Conservation (phyloP, 2,888 invertebrate species). For the Eupithecia vulgata region DNA sequence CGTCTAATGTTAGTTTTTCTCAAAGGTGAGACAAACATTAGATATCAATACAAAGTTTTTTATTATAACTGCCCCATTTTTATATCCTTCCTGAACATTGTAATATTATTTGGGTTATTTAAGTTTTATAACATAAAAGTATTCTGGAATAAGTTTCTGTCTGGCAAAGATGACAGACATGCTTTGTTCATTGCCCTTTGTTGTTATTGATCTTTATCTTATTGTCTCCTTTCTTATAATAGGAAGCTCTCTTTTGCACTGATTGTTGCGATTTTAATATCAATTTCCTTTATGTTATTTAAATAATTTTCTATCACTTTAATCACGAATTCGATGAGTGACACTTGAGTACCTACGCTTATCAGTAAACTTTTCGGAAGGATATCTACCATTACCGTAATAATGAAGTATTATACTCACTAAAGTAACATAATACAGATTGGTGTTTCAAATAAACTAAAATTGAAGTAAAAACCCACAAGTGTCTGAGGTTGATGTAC, state of each 20-base stretch:
- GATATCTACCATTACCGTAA: too few species aligned
- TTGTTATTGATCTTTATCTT: background rate
- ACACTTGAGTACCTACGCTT: too few species aligned
- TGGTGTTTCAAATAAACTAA: too few species aligned
- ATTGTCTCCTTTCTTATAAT: slow-evolving; percentile 9
- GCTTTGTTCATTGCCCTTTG: slow-evolving; percentile 17
- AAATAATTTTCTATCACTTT: too few species aligned
- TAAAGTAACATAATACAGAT: too few species aligned
- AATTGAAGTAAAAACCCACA: background rate
- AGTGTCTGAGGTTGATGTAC: slow-evolving; percentile 2
- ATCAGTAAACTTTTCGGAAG: too few species aligned
- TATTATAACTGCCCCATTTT: background rate
- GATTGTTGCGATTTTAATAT: background rate
- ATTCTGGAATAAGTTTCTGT: slow-evolving; percentile 5
- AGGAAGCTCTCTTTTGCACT: slow-evolving; percentile 5
- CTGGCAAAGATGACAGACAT: slow-evolving; percentile 13
- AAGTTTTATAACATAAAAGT: slow-evolving; percentile 3
- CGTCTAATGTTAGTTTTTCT: background rate
- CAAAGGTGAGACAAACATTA: background rate
- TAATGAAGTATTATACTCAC: too few species aligned
- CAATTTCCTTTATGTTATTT: background rate
- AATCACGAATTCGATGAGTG: too few species aligned
- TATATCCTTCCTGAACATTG: background rate
- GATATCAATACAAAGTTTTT: background rate
- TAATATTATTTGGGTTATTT: slow-evolving; percentile 5